Evolutionary conservation across 2,888 invertebrate species (phyloP).

Genomic region (Lasioglossum leucozonium): DNA sequence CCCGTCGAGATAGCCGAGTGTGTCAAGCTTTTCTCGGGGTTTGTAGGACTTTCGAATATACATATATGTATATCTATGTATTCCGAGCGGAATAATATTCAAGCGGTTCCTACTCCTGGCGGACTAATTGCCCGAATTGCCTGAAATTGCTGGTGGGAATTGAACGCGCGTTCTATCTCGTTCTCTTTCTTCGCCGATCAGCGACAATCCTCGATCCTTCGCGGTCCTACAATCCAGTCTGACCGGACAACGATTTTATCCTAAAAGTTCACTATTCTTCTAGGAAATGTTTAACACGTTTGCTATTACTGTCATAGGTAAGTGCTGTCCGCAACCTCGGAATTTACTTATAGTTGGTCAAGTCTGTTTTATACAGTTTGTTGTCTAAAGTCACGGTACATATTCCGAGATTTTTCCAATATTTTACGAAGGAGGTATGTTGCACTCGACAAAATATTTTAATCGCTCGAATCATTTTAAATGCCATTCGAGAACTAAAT

Average conservation of each 20-base stretch:
- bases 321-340: background rate
- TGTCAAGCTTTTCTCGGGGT: background rate
- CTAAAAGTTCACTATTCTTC: background rate
- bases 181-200: background rate
- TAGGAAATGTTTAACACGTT: background rate
- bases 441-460: background rate
- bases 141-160: slow-evolving; percentile 2
- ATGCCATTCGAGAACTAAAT: too few species aligned
- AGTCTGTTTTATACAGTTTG: background rate
- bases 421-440: background rate
- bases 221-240: background rate
- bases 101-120: background rate
- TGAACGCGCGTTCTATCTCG: background rate
- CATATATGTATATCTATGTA: background rate
- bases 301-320: too few species aligned
- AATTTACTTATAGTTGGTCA: background rate
- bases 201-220: background rate
- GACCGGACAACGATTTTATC: background rate
- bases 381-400: too few species aligned
- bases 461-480: too few species aligned
- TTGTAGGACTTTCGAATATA: background rate
- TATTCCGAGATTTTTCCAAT: background rate
- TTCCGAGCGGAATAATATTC: background rate
- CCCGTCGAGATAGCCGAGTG: background rate
- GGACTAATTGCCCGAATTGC: slow-evolving; percentile 8